Conservation (phyloP, 2,113 vertebrate species). For the Marmota monax region DNA sequence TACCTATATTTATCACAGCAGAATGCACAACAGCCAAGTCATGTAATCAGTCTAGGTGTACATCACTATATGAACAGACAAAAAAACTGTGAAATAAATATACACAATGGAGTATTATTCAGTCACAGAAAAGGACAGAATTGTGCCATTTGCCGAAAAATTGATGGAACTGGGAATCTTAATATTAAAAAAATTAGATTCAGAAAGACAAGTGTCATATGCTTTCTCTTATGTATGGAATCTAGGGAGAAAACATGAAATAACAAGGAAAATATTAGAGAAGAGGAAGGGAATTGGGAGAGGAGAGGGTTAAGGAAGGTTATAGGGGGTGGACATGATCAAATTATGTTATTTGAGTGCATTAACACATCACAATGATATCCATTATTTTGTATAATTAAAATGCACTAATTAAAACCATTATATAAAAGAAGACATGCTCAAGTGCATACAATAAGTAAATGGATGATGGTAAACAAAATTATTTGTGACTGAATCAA, state of each 20-base stretch:
- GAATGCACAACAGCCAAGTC: background rate
- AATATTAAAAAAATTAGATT: background rate
- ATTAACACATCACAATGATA: background rate
- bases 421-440: background rate
- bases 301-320: background rate
- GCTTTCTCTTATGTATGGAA: background rate
- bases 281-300: background rate
- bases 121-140: background rate
- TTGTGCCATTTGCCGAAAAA: background rate
- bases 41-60: background rate
- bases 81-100: background rate
- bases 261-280: background rate
- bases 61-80: background rate
- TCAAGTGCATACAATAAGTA: background rate
- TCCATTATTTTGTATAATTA: background rate
- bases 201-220: background rate
- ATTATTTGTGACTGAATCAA: background rate
- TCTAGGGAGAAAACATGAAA: background rate
- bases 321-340: background rate
- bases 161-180: background rate
- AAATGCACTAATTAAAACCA: background rate
- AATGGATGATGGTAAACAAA: constrained; percentile 3
- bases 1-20: background rate
- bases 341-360: background rate
- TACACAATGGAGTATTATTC: background rate